Conservation (phyloP, 2,113 vertebrate species). For the Muntiacus muntjak region DNA sequence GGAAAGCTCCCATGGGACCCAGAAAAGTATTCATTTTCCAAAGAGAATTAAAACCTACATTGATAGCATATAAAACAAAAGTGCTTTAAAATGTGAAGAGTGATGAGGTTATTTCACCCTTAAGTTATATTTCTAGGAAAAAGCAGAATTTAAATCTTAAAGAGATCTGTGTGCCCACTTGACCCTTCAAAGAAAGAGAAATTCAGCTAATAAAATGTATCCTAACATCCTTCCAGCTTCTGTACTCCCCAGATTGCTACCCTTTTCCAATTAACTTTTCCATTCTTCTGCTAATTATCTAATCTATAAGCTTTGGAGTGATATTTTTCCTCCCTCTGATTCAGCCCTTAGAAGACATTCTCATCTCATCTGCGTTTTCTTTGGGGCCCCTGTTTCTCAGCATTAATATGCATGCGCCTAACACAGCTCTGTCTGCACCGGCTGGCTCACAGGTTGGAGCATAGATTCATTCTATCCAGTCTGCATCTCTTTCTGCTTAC, state of each 20-base stretch:
- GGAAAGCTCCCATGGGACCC: background rate
- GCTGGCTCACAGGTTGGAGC: accelerated
- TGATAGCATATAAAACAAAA: conserved; percentile 49
- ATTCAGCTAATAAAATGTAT: background rate
- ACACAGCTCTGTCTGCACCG: background rate
- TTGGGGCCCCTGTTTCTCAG: background rate
- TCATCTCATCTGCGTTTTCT: background rate
- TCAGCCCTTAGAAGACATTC: background rate
- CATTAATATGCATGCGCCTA: accelerated
- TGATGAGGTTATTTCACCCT: conserved; percentile 4
- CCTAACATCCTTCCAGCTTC: background rate
- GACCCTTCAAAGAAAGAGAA: conserved; percentile 33
- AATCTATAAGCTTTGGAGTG: background rate
- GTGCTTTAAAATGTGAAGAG: conserved; percentile 41
- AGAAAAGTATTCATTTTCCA: background rate
- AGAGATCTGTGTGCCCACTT: background rate
- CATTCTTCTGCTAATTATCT: background rate
- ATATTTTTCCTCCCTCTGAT: background rate
- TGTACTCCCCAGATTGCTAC: background rate
- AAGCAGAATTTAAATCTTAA: conserved; percentile 44
- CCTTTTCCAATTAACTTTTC: background rate
- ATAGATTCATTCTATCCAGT: accelerated
- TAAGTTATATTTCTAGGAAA: conserved; percentile 28
- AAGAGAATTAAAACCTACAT: background rate
- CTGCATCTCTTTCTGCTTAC: background rate